Conservation (phyloP, 2,797 vertebrate species). For the Petrocephalus sullivani region DNA sequence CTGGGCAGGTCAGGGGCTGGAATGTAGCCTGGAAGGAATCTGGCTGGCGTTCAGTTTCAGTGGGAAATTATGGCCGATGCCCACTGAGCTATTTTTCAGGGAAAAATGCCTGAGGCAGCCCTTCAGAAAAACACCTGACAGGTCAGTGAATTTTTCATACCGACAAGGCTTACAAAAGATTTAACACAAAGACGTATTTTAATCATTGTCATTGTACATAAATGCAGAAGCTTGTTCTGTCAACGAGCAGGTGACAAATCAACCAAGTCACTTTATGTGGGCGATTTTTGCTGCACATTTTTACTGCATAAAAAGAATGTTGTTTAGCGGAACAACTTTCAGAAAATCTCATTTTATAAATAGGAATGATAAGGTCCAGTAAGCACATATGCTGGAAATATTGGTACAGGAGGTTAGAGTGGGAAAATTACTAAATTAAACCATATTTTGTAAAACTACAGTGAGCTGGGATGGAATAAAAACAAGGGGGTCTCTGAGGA, state of each 20-base stretch:
- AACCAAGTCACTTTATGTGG: neutral
- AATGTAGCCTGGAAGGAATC: conserved; percentile 12
- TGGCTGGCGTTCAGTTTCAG: neutral
- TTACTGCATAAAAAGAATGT: neutral
- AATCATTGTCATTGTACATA: neutral
- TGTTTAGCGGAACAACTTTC: neutral
- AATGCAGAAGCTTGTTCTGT: neutral
- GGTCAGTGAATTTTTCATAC: neutral
- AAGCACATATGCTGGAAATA: neutral
- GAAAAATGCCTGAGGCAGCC: neutral
- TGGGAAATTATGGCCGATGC: neutral
- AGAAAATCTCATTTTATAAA: neutral
- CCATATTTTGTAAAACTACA: neutral
- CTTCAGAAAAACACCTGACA: neutral
- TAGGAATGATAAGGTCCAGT: too few relatives aligned
- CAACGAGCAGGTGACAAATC: neutral
- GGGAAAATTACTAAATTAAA: neutral
- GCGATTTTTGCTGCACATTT: neutral
- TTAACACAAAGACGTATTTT: neutral
- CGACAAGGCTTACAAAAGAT: neutral
- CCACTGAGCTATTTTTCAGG: neutral
- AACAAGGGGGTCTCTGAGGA: neutral
- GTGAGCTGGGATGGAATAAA: neutral
- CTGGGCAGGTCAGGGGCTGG: neutral
- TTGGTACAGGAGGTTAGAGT: neutral